These are phyloP conservation scores for Umimayanthus chanpuru DNA, from an alignment of 92 coral and sea anemone genomes.

Conservation along the genomic window DNA sequence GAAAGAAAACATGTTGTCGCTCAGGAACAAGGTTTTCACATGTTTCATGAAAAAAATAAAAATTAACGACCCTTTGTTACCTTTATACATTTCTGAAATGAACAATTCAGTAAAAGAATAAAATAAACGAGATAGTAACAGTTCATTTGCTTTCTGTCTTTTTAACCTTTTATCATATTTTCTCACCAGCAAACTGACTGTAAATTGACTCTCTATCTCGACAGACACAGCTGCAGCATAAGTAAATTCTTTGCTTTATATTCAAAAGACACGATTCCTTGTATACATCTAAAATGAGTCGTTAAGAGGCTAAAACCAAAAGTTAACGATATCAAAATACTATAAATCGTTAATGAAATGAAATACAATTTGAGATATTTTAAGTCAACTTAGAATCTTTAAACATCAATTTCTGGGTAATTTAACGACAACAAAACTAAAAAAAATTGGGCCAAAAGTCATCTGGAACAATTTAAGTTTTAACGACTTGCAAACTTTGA, in stretches of 20 bases:
- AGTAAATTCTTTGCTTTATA: background rate
- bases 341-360: background rate
- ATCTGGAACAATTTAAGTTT: too few species aligned
- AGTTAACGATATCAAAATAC: background rate
- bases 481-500: too few species aligned
- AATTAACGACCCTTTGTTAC: background rate
- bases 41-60: too few species aligned
- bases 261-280: background rate
- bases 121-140: background rate
- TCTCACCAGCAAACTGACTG: background rate
- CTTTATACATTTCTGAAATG: background rate
- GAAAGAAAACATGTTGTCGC: background rate
- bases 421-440: background rate
- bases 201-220: background rate
- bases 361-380: background rate
- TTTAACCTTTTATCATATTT: too few species aligned
- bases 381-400: background rate
- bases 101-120: too few species aligned
- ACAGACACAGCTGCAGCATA: background rate
- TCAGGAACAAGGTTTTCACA: background rate
- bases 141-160: background rate
- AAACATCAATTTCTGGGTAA: background rate
- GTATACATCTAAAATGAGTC: background rate
- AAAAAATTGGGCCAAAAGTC: too few species aligned
- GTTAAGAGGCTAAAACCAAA: background rate